Evolutionary conservation across 2,113 vertebrate species (phyloP), one percentile per base, ranked within the genome.

Genomic region (Halichoeres trimaculatus): DNA sequence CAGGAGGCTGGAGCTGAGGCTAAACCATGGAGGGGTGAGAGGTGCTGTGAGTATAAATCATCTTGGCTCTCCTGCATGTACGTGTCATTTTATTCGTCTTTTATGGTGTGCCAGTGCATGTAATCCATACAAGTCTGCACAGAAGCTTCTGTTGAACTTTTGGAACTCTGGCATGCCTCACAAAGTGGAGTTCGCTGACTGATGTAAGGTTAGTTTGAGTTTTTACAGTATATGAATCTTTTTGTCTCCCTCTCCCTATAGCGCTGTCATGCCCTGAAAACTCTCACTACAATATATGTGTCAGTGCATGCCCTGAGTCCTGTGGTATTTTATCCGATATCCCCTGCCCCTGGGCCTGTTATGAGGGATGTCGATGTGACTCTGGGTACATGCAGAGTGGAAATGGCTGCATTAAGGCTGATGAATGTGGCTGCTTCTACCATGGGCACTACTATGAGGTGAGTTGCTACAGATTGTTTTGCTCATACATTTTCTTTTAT

Each of bases 11-110:
- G 75, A 34, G 88, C 58, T 24, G 5, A 60, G 24, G 38, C 87
- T 12, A 64, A 70, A 65, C 30, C 66, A n/a, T 89, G 86, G 88
- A 85, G 85, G 60, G 68, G 71, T 26, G 41, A 57, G 2, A 76
- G 69, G 35, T 86, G 88, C 65, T 48, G 88, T 86, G 67, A 90
- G 86, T 89, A 48, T 63, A 36, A 51, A 64, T 51, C 60, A 51
- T 59, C 12, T 47, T 22, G 45, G 40, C 23, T 54, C 26, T 65
- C 2, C 48, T 50, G 12, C 5, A 3, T 43, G 58, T 50, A 62
- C 34, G 63, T 56, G 20, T n/a, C 48, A n/a, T 50, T 83, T 74
- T 64, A 76, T 76, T 26, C 50, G 14, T 70, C 10, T 59, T 20
- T 62, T 34, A 50, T 59, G 34, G 1, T 62, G 19, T 80, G 54